phyloP scores from a whole-genome alignment of 2,797 vertebrate genomes.

The Pempheris klunzingeri region DNA sequence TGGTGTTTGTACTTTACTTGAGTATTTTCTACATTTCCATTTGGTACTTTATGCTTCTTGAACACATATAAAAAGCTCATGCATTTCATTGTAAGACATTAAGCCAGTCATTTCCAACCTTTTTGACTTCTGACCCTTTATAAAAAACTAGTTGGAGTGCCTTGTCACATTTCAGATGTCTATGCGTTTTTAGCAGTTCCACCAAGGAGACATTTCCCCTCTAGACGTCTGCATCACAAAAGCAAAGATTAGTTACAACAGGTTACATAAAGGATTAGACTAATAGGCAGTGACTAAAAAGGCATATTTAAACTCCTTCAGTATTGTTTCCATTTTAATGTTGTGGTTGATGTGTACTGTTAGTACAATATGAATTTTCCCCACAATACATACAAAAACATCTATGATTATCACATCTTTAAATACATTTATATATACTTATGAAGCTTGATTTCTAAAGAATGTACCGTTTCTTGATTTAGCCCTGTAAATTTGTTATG shows the following conservation, averaged over 20 bases:
- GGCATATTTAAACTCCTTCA: conserved; percentile 11
- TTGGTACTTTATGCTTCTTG: neutral
- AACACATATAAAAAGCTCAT: neutral
- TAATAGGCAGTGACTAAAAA: neutral
- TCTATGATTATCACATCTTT: neutral
- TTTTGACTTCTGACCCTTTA: too few species aligned
- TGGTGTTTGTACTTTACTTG: neutral
- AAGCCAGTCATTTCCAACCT: neutral
- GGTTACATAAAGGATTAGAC: conserved; percentile 28
- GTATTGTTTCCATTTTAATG: neutral
- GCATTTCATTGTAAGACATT: neutral
- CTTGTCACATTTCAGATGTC: too few species aligned
- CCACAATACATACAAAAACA: conserved; percentile 7
- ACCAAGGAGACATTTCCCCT: neutral
- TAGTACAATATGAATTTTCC: neutral
- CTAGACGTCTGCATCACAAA: neutral
- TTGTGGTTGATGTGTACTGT: neutral
- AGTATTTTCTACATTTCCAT: neutral
- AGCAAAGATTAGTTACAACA: neutral
- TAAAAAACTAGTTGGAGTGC: too few species aligned
- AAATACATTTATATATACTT: conserved; percentile 12
- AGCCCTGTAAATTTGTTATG: conserved; percentile 6
- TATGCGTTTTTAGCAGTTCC: too few species aligned
- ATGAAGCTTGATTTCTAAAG: conserved; percentile 19
- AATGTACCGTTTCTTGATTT: conserved; percentile 4